Percentiles rank a stretch among this genome's conserved stretches.
phyloP scores from a whole-genome alignment of 2,888 invertebrate genomes.

The Junonia oenone region DNA sequence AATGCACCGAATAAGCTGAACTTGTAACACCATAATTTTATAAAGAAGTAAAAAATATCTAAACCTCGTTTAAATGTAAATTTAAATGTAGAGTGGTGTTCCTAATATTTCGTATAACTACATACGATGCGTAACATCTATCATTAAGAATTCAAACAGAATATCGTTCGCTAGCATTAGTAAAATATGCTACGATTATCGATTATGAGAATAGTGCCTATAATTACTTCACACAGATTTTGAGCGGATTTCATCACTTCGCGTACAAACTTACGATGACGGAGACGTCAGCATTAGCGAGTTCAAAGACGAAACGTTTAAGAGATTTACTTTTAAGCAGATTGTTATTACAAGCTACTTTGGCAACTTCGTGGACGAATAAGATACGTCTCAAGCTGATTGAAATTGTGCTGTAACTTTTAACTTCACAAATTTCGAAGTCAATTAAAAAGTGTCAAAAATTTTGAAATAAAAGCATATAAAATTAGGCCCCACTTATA shows the following conservation, averaged over 20 bases:
- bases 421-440: constrained; percentile 28
- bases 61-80: constrained; percentile 46
- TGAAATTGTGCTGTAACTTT: constrained; percentile 49
- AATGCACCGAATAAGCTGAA: constrained; percentile 56
- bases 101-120: constrained; percentile 48
- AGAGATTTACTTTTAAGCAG: constrained; percentile 9
- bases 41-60: constrained; percentile 62
- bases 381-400: constrained; percentile 53
- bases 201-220: constrained; percentile 33
- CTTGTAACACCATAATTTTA: constrained; percentile 46
- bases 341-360: constrained; percentile 62
- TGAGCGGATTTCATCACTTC: constrained; percentile 43
- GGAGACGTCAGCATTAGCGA: constrained; percentile 18
- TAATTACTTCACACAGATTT: constrained; percentile 46
- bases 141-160: constrained; percentile 33
- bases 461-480: constrained; percentile 32
- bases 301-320: constrained; percentile 33
- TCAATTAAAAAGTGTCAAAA: constrained; percentile 7
- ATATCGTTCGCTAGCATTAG: constrained; percentile 20
- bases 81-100: constrained; percentile 58
- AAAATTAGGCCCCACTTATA: constrained; percentile 71
- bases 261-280: constrained; percentile 1
- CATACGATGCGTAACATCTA: constrained; percentile 45
- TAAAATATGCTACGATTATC: constrained; percentile 18
- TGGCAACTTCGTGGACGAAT: constrained; percentile 75